phyloP scores from a whole-genome alignment of 2,113 vertebrate genomes.

The Apteryx mantelli region DNA sequence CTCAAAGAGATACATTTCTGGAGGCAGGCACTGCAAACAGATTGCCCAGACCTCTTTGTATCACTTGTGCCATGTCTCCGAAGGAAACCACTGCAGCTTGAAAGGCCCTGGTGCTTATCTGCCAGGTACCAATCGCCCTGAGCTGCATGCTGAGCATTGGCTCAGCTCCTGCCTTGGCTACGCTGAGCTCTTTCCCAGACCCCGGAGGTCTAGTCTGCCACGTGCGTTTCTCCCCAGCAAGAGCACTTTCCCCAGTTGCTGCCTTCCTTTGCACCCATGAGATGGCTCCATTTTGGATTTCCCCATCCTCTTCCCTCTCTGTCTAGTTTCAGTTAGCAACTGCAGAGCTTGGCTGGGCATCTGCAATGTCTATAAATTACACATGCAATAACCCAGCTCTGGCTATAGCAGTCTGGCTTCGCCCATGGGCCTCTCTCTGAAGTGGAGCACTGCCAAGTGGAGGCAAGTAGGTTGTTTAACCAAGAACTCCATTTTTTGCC shows the following conservation, averaged over 20 bases:
- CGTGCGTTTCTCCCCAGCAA: background rate
- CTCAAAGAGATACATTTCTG: background rate
- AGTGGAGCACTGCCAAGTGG: background rate
- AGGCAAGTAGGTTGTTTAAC: background rate
- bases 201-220: accelerated
- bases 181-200: background rate
- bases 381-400: background rate
- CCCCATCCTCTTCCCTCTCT: background rate
- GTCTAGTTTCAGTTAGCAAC: background rate
- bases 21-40: background rate
- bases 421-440: background rate
- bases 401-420: background rate
- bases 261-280: background rate
- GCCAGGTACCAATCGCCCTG: background rate
- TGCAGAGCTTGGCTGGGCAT: background rate
- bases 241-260: background rate
- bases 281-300: background rate
- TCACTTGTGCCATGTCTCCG: background rate
- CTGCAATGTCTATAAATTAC: background rate
- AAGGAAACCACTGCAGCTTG: background rate
- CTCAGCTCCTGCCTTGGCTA: background rate
- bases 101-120: background rate
- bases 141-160: background rate
- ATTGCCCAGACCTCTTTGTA: background rate
- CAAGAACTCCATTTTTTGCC: background rate